phyloP scores from a whole-genome alignment of 2,888 invertebrate species.

The Serripes groenlandicus region DNA sequence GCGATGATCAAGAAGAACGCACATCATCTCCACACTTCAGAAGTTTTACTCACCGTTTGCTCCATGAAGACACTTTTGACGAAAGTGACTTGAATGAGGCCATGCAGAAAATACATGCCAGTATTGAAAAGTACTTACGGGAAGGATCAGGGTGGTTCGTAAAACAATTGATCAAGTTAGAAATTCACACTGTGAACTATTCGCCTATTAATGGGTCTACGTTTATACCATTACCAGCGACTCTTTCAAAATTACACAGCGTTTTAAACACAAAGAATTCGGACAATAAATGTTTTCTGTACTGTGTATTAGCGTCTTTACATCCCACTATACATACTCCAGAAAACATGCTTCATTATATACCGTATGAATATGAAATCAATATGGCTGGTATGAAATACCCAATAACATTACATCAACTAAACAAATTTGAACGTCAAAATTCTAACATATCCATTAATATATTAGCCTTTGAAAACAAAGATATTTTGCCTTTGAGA shows the following conservation, averaged over 20 bases:
- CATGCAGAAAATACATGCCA: conserved; percentile 51
- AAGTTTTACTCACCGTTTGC: conserved; percentile 20
- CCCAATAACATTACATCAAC: conserved; percentile 37
- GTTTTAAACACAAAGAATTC: conserved; percentile 50
- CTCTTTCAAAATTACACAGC: background rate
- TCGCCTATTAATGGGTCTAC: conserved; percentile 43
- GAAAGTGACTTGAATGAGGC: conserved; percentile 43
- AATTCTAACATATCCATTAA: conserved; percentile 22
- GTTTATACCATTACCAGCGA: conserved; percentile 38
- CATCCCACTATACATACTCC: conserved; percentile 30
- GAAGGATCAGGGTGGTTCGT: conserved; percentile 55
- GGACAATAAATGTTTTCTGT: conserved; percentile 57
- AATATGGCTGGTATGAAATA: conserved; percentile 54
- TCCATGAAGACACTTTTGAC: conserved; percentile 15
- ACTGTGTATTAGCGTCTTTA: conserved; percentile 45
- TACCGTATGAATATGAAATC: conserved; percentile 22
- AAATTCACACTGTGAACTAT: conserved; percentile 47
- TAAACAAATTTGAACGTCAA: conserved; percentile 13
- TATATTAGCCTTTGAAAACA: conserved; percentile 14
- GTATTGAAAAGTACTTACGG: conserved; percentile 45
- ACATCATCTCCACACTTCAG: conserved; percentile 32
- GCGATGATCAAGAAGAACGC: too few relatives aligned
- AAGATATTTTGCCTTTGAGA: conserved; percentile 23
- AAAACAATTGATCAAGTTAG: conserved; percentile 40
- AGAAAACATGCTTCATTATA: conserved; percentile 30